Base-by-base conservation (phyloP, 2,888 invertebrate genomes). In the Antheraea assamensis region DNA sequence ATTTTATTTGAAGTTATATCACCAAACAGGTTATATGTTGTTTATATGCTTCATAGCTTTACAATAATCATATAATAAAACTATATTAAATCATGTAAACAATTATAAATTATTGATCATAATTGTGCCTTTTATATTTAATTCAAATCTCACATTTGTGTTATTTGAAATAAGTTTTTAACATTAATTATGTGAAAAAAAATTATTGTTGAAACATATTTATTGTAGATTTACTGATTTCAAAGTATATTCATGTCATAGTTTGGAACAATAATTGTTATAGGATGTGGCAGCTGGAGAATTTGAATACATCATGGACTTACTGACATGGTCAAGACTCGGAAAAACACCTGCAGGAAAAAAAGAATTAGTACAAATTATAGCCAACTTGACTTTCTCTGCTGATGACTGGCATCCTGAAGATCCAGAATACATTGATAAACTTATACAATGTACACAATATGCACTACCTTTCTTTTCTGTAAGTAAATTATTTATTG, bases 231-330 rank as follows among this genome's bases (percentile, higher is more conserved):
- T 55, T 7, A 24, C 61, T 24, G 58, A 24, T 58, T 24, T 58
- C n/a, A 58, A 58, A 13, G 58, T 24, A 58, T n/a, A 21, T 52
- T 21, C 0, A 52, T 21, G 21, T 21, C 0, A 52, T 52, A 52
- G 21, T 5, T 52, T 19, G 52, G 2, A 58, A 24, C n/a, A 58
- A 24, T 24, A 3, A 24, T 64, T 64, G 3, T 35, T 81, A 3
- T 85, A 98, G 96, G 98, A 98, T 95, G 97, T 98, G 47, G 98
- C 97, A 21, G 98, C 98, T 52, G 98, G 98, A 80, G 99, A 99
- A 92, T 99, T 99, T 92, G 97, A 98, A 82, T 96, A 96, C 76
- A 96, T 99, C 75, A 98, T 99, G 97, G 97, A 97, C 71, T 96
- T 98, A 79, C 93, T 99, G 80, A 96, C 97, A 47, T 96, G 96